Base-by-base conservation (phyloP, 2,888 invertebrate species). In the Nephrotoma guestfalica region DNA sequence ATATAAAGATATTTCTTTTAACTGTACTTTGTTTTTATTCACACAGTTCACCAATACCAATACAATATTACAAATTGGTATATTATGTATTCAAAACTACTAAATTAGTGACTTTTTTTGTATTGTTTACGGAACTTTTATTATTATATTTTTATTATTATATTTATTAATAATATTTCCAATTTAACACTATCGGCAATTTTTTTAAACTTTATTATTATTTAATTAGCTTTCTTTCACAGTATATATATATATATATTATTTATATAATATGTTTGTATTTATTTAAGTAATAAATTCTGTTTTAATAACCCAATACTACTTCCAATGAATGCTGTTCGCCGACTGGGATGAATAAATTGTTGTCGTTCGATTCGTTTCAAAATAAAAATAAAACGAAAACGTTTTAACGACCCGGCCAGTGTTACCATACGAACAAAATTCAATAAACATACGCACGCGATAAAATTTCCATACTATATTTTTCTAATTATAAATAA, bases 311-410 rank as follows among this genome's bases (percentile, higher is more conserved):
- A 71, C 9, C 30, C 71, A 30, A 9, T 30, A 71, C 71, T 30
- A 71, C 11, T 30, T 71, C 9, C 71, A 71, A 71, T 71, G 71
- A 87, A 30, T 57, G 83, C 83, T 87, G 45, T 85, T 86, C 71
- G 86, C 86, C 87, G 86, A 87, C 87, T 87, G 87, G 43, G 51
- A 86, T 86, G n/a, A 57, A 86, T 57, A 41, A 13, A 30, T 41
- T 41, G 43, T 42, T 85, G 42, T 85, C 1, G 7, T 85, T 85
- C 15, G 15, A 18, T 45, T 42, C 85, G 43, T 85, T 85, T 85
- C 42, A 41, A 43, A 86, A 57, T 30, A 45, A 84, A 83, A 86
- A 83, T 4, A 57, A 30, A 71, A 30, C 71, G 71, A 71, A 30
- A 18, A 71, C 43, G 15, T n/a, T 42, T 41, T 18, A 15, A 84